Conservation (phyloP, 2,113 vertebrate species). For the Tautogolabrus adspersus region DNA sequence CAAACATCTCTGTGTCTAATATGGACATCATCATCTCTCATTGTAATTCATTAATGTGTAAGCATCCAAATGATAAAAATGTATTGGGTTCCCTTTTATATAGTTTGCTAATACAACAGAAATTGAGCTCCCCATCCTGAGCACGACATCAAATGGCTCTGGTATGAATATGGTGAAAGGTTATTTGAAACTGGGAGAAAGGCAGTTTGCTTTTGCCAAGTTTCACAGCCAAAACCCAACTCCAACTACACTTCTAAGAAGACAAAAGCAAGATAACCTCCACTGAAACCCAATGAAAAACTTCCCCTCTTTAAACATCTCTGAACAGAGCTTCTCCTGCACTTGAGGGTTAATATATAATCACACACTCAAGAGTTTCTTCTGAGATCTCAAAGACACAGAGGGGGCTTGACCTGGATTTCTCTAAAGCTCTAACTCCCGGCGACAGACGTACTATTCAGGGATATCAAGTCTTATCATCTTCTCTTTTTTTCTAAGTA, state of each 20-base stretch:
- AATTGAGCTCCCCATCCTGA: too few relatives aligned
- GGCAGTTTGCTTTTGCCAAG: constrained; percentile 30
- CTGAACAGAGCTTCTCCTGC: constrained; percentile 30
- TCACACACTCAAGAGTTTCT: constrained; percentile 56
- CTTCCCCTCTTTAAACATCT: constrained; percentile 38
- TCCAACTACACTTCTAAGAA: constrained; percentile 19
- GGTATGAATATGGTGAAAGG: neutral
- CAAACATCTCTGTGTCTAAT: too few relatives aligned
- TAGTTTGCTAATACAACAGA: too few relatives aligned
- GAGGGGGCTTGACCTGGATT: constrained; percentile 73
- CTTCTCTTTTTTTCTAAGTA: constrained; percentile 42
- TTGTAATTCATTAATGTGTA: too few relatives aligned
- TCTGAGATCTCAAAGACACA: constrained; percentile 50
- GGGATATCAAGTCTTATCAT: constrained; percentile 67
- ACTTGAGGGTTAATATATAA: constrained; percentile 71
- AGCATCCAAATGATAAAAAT: too few relatives aligned
- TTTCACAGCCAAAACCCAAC: constrained; percentile 42
- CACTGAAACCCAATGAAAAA: constrained; percentile 64
- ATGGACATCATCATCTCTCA: too few relatives aligned
- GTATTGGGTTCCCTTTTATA: too few relatives aligned
- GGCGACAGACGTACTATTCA: constrained; percentile 58
- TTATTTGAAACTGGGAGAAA: constrained; percentile 40
- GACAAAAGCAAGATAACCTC: constrained; percentile 52
- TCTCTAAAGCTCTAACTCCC: constrained; percentile 66
- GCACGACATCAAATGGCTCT: too few relatives aligned